Conservation (phyloP, 2,113 vertebrate species). For the Ophiodon elongatus region DNA sequence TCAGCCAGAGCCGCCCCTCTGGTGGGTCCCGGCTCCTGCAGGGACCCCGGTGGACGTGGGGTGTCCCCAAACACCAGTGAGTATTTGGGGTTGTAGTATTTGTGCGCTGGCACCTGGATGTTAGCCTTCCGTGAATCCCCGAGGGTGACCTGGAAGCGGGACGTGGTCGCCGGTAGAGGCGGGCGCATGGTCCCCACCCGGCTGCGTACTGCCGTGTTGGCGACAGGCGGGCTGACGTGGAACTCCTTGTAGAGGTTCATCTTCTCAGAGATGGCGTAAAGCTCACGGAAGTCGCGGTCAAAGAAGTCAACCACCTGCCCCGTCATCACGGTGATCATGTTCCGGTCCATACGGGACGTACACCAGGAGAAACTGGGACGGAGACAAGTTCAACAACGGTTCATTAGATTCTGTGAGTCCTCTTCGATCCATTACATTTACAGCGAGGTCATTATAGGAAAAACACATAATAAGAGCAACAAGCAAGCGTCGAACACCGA, state of each 20-base stretch:
- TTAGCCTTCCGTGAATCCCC: slow-evolving; percentile 62
- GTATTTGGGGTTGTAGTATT: slow-evolving; percentile 95
- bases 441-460: not conserved
- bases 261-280: slow-evolving; percentile 93
- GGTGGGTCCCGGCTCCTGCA: slow-evolving; percentile 28
- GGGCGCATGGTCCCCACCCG: slow-evolving; percentile 69
- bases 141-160: slow-evolving; percentile 83
- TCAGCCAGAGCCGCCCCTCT: not conserved
- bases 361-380: slow-evolving; percentile 92
- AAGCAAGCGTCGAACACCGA: not conserved
- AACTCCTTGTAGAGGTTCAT: slow-evolving; percentile 90
- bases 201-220: slow-evolving; percentile 30
- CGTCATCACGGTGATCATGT: slow-evolving; percentile 91
- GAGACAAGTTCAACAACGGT: not conserved
- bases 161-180: slow-evolving; percentile 69
- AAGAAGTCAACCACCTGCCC: slow-evolving; percentile 94
- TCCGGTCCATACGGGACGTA: slow-evolving; percentile 92
- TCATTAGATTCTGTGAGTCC: not conserved
- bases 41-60: slow-evolving; percentile 20
- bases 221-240: slow-evolving; percentile 68
- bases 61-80: slow-evolving; percentile 81
- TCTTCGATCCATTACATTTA: not conserved
- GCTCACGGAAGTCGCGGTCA: slow-evolving; percentile 92
- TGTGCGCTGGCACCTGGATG: slow-evolving; percentile 89
- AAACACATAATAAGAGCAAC: not conserved